These are phyloP conservation scores for Apistogramma diplotaenia DNA, from an alignment of 2,113 vertebrate species.

Conservation along the genomic window DNA sequence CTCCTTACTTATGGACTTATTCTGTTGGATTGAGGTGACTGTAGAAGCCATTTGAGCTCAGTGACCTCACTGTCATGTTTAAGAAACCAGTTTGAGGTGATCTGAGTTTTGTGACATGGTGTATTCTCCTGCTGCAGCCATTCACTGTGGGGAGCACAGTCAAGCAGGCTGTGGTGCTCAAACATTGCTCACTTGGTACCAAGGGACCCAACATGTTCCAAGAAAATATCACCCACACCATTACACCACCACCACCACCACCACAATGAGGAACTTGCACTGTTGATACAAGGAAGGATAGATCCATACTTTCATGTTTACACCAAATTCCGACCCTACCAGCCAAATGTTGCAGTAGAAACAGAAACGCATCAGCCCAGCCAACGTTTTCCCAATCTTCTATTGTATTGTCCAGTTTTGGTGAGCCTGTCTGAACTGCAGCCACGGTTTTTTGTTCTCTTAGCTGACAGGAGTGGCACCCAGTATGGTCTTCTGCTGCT, in stretches of 20 bases:
- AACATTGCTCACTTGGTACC: neutral
- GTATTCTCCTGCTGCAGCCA: too few species aligned
- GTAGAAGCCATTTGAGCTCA: too few species aligned
- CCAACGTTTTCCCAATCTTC: neutral
- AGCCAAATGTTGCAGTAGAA: neutral
- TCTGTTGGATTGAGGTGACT: too few species aligned
- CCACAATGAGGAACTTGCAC: neutral
- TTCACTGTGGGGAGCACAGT: too few species aligned
- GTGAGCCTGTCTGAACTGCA: fast-evolving
- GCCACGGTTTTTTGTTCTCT: neutral
- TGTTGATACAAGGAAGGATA: neutral
- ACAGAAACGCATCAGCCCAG: neutral
- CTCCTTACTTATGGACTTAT: too few species aligned
- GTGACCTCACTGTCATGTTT: too few species aligned
- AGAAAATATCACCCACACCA: neutral
- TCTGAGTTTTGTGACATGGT: too few species aligned
- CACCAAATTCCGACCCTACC: neutral
- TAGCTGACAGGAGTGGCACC: neutral
- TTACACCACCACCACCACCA: neutral
- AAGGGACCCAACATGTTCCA: neutral
- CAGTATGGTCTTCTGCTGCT: too few species aligned
- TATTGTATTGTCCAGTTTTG: neutral
- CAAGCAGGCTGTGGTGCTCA: neutral
- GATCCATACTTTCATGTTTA: neutral
- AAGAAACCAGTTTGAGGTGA: too few species aligned